Evolutionary conservation across 2,797 vertebrate species (phyloP), one percentile per base, ranked within the genome.

Genomic region (Muraenolepis orangiensis): DNA sequence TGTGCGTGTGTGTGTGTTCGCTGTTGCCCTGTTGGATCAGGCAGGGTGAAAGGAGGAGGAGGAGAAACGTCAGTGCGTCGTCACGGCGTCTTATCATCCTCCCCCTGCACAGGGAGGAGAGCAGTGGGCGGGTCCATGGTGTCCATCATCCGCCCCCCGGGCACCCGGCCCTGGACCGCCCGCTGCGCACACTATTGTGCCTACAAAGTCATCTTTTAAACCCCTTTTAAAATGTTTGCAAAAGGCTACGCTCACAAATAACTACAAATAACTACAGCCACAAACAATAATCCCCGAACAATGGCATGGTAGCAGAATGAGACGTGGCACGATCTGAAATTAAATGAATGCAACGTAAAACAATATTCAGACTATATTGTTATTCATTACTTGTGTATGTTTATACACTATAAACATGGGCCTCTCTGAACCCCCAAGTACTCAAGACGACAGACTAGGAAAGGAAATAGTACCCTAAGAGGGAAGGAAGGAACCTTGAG

Each of bases 21-120:
- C 51, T 57, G 51, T 57, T 57, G 51, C 51, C 51, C 51, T 20
- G 51, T n/a, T 64, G 57, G 57, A 26, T 64, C n/a, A 64, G 57
- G 32, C 3, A 4, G 32, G n/a, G n/a, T n/a, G n/a, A n/a, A n/a
- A 46, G 36, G 36, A 38, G 36, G 36, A 38, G 36, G 40, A 64
- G 57, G 57, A 64, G 57, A 64, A 64, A 64, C 57, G 57, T 64
- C 57, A 64, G 6, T 64, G 57, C 26, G 57, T 64, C 57, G 57
- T 64, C 57, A 64, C 57, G 57, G 26, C 57, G 57, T 26, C 57
- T 64, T 23, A 64, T 64, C 57, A 26, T 28, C 57, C 7, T 34
- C 32, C 3, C 32, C 26, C 57, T 23, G 12, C 57, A 23, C 23
- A 64, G 57, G n/a, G 57, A 26, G 23, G 23, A 57, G 20, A 57